Evolutionary conservation across 2,888 invertebrate species (phyloP).

Genomic region (Erebia ligea): DNA sequence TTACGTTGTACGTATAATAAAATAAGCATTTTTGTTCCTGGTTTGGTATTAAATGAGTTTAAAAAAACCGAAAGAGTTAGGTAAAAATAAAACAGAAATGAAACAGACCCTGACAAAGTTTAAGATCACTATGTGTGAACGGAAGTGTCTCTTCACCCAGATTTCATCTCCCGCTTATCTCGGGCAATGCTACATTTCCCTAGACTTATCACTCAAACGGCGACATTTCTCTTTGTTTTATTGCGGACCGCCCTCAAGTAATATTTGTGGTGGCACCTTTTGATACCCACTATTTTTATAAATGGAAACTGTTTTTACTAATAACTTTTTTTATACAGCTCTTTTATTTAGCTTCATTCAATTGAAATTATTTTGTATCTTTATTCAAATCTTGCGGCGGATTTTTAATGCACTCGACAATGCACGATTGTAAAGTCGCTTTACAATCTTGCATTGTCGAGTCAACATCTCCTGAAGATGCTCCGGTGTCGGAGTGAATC

Average conservation of each 20-base stretch:
- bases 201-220: constrained; percentile 22
- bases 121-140: constrained; percentile 24
- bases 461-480: too few species aligned
- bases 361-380: too few species aligned
- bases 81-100: constrained; percentile 11
- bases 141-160: constrained; percentile 34
- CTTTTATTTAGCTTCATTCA: too few species aligned
- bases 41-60: neutral
- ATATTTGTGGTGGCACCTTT: constrained; percentile 13
- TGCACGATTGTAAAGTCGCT: too few species aligned
- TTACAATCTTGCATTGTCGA: too few species aligned
- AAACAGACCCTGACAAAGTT: constrained; percentile 14
- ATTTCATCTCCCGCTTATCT: constrained; percentile 34
- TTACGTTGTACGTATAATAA: too few species aligned
- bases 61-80: neutral
- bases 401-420: too few species aligned
- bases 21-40: too few species aligned
- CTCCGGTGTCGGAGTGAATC: too few species aligned
- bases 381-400: too few species aligned
- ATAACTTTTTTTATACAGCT: neutral
- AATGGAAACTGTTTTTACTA: neutral
- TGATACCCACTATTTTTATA: constrained; percentile 32
- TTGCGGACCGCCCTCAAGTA: constrained; percentile 10
- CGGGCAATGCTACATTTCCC: constrained; percentile 29
- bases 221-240: constrained; percentile 23